Conservation (phyloP, 92 coral and sea anemone genomes). For the Hydrozoanthus gracilis region DNA sequence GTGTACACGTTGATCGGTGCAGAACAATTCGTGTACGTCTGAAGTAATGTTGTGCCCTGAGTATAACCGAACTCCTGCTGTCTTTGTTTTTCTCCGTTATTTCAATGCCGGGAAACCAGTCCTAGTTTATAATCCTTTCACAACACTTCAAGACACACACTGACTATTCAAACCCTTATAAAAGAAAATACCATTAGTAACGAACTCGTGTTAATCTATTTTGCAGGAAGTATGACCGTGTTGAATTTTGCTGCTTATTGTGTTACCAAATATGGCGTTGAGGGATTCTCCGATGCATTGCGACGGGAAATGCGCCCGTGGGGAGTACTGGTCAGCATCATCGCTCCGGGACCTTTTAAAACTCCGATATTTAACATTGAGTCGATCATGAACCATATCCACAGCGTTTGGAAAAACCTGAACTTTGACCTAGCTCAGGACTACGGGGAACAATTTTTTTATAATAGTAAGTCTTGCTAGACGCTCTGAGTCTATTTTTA, state of each 20-base stretch:
- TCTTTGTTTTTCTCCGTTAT: no score
- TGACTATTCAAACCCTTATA: no score
- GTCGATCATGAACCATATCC: slow-evolving; percentile 5
- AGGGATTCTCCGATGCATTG: slow-evolving; percentile 57
- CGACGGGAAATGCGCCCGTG: slow-evolving; percentile 61
- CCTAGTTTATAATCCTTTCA: no score
- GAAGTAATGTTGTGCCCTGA: no score
- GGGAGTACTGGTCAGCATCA: slow-evolving; percentile 52
- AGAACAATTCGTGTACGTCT: no score
- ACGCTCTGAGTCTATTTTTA: no score
- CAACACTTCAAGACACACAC: no score
- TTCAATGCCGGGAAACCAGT: no score
- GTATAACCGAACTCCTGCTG: no score
- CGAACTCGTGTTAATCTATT: no score
- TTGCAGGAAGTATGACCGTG: slow-evolving; percentile 56
- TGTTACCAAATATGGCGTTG: slow-evolving; percentile 59
- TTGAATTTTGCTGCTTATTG: slow-evolving; percentile 59
- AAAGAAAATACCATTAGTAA: no score
- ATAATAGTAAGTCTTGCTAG: slow-evolving; percentile 25
- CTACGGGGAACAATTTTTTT: slow-evolving; percentile 55
- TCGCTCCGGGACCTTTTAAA: slow-evolving; percentile 61
- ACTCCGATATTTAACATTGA: slow-evolving; percentile 45
- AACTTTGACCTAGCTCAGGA: slow-evolving; percentile 37
- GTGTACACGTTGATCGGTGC: no score
- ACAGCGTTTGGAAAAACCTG: slow-evolving; percentile 36